Base-by-base conservation (phyloP, 1,140 invertebrate genomes). In the Callitettix versicolor region DNA sequence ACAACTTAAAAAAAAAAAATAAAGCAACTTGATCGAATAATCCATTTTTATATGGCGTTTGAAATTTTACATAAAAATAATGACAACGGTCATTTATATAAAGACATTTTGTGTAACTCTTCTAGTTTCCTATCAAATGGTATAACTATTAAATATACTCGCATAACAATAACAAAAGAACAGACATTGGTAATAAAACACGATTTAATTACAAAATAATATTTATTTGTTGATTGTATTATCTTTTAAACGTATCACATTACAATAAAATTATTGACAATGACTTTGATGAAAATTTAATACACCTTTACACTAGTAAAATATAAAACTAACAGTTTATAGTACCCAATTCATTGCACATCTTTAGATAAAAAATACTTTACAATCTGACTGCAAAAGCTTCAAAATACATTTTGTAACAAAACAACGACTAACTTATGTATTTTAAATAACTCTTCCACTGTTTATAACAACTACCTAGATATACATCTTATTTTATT, bases 241-340 rank as follows among this genome's bases (percentile, higher is more conserved):
- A 49, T 49, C 46, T 49, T 49, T 49, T 49, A n/a, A 49, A 9
- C 15, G 24, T 49, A 49, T 49, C 46, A 49, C 46, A 49, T 20
- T 49, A 49, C 22, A 49, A 49, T 49, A 49, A 30, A 3, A 26
- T 49, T 49, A 49, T 34, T 49, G 26, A 30, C 26, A 30, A 30
- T 30, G 26, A 30, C 9, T 30, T 30, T 30, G 26, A 30, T 30
- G 26, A 30, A 30, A 30, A 30, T 30, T 30, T 30, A 30, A 30
- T 30, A 30, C 26, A 30, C 26, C 26, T 7, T 46, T 20, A 30
- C 30, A 26, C 18, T 24, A 30, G 4, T 22, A 49, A 9, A 49
- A 49, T 49, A 49, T 49, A 49, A 49, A 49, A 49, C 24, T 49
- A 30, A 30, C 9, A 9, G 26, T 9, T 30, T 30, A 30, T 30